Evolutionary conservation across 2,797 vertebrate species (phyloP), one percentile per base, ranked within the genome.

Genomic region (Astyanax mexicanus): DNA sequence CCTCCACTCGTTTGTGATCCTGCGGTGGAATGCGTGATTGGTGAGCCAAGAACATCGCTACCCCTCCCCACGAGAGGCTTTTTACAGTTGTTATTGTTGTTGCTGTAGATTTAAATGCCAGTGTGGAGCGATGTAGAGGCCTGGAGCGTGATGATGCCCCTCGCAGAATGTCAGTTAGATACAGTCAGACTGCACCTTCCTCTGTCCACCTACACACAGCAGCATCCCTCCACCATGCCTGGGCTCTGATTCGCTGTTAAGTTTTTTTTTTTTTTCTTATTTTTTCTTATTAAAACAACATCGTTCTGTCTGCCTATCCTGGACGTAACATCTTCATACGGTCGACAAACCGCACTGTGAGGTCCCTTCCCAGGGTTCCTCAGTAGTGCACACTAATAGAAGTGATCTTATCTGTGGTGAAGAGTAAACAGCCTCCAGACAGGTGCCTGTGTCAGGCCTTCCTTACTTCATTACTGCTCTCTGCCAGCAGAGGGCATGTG

Each of bases 401-500:
- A 37, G 5, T 13, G 37, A 65, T 45, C 25, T 55, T 64, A 23
- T 77, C 52, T 69, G 27, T 32, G 19, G 9, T 49, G 49, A 35
- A 12, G 12, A 49, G 29, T 23, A 44, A 27, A 44, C 10, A 49
- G 64, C 42, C 73, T 29, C 35, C 32, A 6, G 58, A 37, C 15
- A 27, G 38, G 38, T 70, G 3, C 17, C 40, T 65, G 15, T 29
- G 2, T 5, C 5, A 32, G 29, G 29, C 29, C 29, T 2, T 2
- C 19, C n/a, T 19, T 25, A 1, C 29, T 49, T 72, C 23, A 32
- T 29, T 74, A 54, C 69, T 27, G 49, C 11, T 27, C n/a, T 6
- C 19, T 15, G 23, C 77, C 84, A 84, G 70, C 74, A 85, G 84
- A 84, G 78, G 75, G 84, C 42, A 25, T 27, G 19, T 62, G 57